Evolutionary conservation across 2,888 invertebrate species (phyloP).

Genomic region (Drosophila tripunctata): DNA sequence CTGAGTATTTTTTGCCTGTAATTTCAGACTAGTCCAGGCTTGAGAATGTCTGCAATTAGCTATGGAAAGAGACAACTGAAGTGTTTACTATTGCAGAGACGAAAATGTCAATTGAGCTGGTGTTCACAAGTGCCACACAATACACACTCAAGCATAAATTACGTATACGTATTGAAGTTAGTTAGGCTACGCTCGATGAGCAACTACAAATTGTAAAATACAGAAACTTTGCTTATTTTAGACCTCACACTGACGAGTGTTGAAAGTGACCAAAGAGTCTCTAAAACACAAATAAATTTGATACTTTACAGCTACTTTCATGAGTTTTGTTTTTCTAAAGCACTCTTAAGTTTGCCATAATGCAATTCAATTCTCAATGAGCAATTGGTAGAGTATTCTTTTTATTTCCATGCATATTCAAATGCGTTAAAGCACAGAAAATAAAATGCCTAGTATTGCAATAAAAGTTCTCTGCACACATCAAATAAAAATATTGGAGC

Average conservation of each 20-base stretch:
- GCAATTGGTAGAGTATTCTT: conserved; percentile 10
- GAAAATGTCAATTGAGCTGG: conserved; percentile 22
- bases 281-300: not conserved
- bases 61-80: not conserved
- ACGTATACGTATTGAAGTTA: conserved; percentile 5
- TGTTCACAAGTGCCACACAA: not conserved
- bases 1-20: not conserved
- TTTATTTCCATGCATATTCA: conserved; percentile 48
- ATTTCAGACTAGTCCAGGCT: not conserved
- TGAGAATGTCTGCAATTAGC: conserved; percentile 2
- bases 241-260: conserved; percentile 9
- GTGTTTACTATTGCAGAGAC: not conserved
- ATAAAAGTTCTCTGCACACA: conserved; percentile 24
- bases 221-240: not conserved
- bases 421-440: conserved; percentile 32
- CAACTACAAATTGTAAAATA: not conserved
- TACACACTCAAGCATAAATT: conserved; percentile 4
- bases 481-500: conserved; percentile 32
- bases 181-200: not conserved
- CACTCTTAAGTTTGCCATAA: conserved; percentile 4
- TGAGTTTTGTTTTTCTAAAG: not conserved
- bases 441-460: conserved; percentile 26
- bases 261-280: too few species aligned
- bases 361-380: conserved; percentile 19
- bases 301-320: not conserved